Percentiles rank a stretch among this genome's conserved stretches.
Evolutionary conservation across 2,888 invertebrate species (phyloP).

Genomic region (Stenurella melanura): DNA sequence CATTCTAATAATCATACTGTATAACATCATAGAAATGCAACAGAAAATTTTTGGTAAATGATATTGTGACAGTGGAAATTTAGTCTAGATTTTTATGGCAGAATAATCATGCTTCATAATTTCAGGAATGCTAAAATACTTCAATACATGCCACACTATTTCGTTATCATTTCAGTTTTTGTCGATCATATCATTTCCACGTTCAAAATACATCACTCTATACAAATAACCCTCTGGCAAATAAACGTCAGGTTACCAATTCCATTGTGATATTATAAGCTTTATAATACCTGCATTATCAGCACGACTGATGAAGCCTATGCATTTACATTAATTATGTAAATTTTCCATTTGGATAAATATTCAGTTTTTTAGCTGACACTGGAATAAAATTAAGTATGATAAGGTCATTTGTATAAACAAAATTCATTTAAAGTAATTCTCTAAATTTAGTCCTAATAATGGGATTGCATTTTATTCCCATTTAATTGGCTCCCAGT

Average conservation of each 20-base stretch:
- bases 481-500: neutral
- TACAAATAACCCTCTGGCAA: neutral
- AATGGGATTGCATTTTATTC: conserved; percentile 1
- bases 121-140: too few relatives aligned
- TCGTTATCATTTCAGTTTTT: too few relatives aligned
- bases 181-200: neutral
- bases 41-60: neutral
- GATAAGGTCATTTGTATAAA: neutral
- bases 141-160: too few relatives aligned
- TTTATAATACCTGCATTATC: neutral
- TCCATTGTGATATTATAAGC: conserved; percentile 8
- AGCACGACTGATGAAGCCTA: neutral
- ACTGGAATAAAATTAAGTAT: neutral
- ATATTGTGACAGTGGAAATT: neutral
- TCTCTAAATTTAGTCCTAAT: neutral
- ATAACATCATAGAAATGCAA: too few relatives aligned
- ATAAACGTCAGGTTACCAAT: neutral
- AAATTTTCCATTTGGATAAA: conserved; percentile 7
- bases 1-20: too few relatives aligned
- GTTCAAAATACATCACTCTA: neutral
- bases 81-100: neutral
- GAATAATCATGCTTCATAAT: neutral
- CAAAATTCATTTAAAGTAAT: neutral
- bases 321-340: conserved; percentile 4
- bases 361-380: neutral